Percentiles rank a stretch among this genome's conserved stretches.
Conservation (phyloP, 2,113 vertebrate genomes). For the Tyto alba region DNA sequence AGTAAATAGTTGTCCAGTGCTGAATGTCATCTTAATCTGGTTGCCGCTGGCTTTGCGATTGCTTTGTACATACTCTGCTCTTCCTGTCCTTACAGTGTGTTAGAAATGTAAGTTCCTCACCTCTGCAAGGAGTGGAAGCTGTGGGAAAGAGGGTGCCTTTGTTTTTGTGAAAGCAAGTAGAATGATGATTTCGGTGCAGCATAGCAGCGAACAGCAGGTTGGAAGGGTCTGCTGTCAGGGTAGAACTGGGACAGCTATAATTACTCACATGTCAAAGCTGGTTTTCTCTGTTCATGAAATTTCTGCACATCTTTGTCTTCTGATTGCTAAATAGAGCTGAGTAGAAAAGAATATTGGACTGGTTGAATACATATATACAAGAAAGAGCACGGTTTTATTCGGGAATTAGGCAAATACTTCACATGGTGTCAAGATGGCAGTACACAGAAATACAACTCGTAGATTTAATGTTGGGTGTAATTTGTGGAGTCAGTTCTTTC, state of each 20-base stretch:
- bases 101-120: background rate
- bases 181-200: accelerated
- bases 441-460: background rate
- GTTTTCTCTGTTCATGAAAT: background rate
- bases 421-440: background rate
- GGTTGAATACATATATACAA: background rate
- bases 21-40: accelerated
- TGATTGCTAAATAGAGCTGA: background rate
- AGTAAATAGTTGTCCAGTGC: accelerated
- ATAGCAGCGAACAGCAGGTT: accelerated
- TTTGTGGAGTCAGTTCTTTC: background rate
- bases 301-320: background rate
- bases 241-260: background rate
- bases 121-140: background rate
- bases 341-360: background rate
- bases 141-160: background rate
- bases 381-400: background rate
- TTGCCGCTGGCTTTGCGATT: background rate
- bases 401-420: background rate
- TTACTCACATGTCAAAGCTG: background rate
- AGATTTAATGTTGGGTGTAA: background rate
- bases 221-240: background rate
- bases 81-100: background rate
- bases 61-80: background rate
- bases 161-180: background rate